Conservation (phyloP, 2,888 invertebrate species). For the Stomorhina lunata region DNA sequence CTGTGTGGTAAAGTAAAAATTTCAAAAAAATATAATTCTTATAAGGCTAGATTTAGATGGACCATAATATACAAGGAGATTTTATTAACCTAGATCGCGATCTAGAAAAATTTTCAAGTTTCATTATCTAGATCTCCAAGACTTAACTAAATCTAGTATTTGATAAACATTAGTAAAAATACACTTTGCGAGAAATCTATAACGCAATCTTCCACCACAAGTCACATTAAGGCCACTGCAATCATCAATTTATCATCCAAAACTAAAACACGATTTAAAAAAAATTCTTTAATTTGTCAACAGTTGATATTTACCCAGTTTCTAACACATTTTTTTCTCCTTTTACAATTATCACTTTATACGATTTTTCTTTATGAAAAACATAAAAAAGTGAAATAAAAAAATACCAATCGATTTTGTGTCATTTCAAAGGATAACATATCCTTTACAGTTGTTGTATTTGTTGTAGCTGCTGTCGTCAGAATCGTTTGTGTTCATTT, state of each 20-base stretch:
- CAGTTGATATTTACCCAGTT: not conserved
- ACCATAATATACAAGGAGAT: too few relatives aligned
- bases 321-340: not conserved
- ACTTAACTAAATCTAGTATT: too few relatives aligned
- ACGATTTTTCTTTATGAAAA: not conserved
- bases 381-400: not conserved
- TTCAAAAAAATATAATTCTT: too few relatives aligned
- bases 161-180: too few relatives aligned
- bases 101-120: too few relatives aligned
- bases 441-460: not conserved
- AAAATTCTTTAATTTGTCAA: constrained; percentile 22
- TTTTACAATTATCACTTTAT: constrained; percentile 26
- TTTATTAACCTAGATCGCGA: too few relatives aligned
- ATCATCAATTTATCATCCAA: not conserved
- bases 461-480: not conserved
- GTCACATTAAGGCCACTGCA: not conserved
- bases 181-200: too few relatives aligned
- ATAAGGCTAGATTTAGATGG: too few relatives aligned
- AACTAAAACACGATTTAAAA: not conserved
- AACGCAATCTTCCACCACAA: not conserved
- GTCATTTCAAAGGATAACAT: constrained; percentile 27
- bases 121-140: too few relatives aligned
- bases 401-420: constrained; percentile 28
- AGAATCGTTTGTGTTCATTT: not conserved
- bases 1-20: too few relatives aligned